Base-by-base conservation (phyloP, 2,113 vertebrate genomes). In the Onychostoma macrolepis region DNA sequence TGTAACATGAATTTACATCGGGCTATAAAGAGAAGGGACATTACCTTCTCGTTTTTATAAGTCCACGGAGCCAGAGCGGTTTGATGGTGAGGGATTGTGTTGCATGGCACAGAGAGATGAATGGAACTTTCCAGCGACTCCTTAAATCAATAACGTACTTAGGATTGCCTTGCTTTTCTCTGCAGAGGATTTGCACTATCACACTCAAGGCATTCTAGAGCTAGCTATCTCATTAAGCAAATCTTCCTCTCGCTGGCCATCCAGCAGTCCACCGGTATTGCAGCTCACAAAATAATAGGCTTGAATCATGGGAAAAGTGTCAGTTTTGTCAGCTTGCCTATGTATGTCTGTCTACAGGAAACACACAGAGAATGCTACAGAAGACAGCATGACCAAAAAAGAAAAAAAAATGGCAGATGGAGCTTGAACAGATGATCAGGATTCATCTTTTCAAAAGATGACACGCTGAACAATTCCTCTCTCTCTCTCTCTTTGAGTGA, bases 71-170 rank as follows among this genome's bases (percentile, higher is more conserved):
- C 80, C 21, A 36, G 69, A 61, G 69, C 7, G 82, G 38, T 67
- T 88, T 81, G 61, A 84, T 85, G 26, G 11, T 11, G 38, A n/a
- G 7, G 41, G 33, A 88, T 85, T 36, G 53, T 56, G 71, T 86
- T 84, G 69, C 80, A 76, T 69, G 45, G 69, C 50, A 58, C 69
- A 85, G 78, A 87, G 78, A 58, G 72, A 84, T 87, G 75, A 78
- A 53, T 85, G 71, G 87, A 90, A 87, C 71, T 82, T 87, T 88
- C 83, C 87, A 80, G 79, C 36, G 77, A 43, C 48, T 84, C 63
- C 24, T 72, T 80, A 85, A 84, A 88, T 90, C 80, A 81, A 87
- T 90, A 87, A 80, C 28, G 79, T 61, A 80, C 83, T 87, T 81
- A 85, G 85, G 53, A 53, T 72, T 69, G 74, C 72, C 63, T 86